Percentiles rank a stretch among this genome's conserved stretches.
phyloP scores from a whole-genome alignment of 2,888 invertebrate genomes.

The Chaetogeoica ovagalla region DNA sequence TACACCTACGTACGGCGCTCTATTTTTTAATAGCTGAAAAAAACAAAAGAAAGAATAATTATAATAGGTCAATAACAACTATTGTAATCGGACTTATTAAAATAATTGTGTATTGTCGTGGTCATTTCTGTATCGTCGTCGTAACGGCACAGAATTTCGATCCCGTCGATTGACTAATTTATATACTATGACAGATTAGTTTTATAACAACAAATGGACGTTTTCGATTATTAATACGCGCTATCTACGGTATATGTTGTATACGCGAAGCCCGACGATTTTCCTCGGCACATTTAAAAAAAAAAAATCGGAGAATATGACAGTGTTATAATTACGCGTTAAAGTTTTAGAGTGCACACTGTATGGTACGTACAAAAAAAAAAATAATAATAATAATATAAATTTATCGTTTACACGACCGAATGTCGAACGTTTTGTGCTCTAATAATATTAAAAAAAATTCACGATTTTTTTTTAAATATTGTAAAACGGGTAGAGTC shows the following conservation, averaged over 20 bases:
- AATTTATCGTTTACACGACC: too few species aligned
- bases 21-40: background rate
- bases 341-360: too few species aligned
- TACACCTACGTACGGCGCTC: background rate
- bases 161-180: background rate
- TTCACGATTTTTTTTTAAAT: too few species aligned
- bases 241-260: background rate
- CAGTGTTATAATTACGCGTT: too few species aligned
- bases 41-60: background rate
- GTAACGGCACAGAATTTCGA: background rate
- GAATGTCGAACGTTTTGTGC: too few species aligned
- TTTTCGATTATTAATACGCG: background rate
- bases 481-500: too few species aligned
- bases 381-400: too few species aligned
- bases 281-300: background rate
- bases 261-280: background rate
- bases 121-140: background rate
- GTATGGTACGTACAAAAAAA: too few species aligned
- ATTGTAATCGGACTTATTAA: background rate
- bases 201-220: too few species aligned
- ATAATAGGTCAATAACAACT: background rate
- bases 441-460: too few species aligned
- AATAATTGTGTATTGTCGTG: background rate
- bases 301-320: too few species aligned
- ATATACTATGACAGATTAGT: background rate